Evolutionary conservation across 1,140 invertebrate genomes (phyloP).

Genomic region (Cydia strobilella): DNA sequence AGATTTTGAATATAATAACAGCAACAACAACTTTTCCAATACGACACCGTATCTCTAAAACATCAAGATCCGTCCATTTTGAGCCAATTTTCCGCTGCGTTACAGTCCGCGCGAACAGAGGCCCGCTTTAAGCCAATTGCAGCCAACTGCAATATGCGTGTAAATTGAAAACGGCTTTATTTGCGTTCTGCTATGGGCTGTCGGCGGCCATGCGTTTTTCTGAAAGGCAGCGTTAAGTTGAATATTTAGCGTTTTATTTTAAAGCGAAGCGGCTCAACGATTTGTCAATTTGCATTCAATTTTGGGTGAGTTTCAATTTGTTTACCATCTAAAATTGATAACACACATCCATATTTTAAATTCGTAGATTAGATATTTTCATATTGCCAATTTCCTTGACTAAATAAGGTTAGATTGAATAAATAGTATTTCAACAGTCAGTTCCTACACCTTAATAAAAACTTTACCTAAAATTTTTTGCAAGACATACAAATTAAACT

Average conservation of each 20-base stretch:
- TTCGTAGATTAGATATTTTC: no score
- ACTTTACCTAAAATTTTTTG: background rate
- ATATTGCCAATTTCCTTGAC: no score
- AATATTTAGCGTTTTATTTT: background rate
- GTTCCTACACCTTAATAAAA: no score
- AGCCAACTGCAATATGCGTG: conserved; percentile 14
- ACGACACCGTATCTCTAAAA: conserved; percentile 9
- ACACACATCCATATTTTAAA: background rate
- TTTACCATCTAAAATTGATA: background rate
- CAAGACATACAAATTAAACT: background rate
- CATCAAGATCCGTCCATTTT: conserved; percentile 20
- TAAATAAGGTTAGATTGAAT: no score
- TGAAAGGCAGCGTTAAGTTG: background rate
- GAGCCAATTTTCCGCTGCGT: conserved; percentile 29
- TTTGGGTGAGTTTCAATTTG: background rate
- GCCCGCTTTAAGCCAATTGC: conserved; percentile 26
- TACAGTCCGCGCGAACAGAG: conserved; percentile 25
- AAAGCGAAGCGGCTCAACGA: background rate
- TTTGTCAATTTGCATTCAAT: background rate
- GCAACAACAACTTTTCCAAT: background rate
- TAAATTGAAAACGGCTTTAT: conserved; percentile 28
- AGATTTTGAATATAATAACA: background rate
- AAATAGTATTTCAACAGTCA: no score
- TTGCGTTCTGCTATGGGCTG: background rate
- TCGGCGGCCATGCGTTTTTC: background rate